phyloP scores from a whole-genome alignment of 2,113 vertebrate species.

The Gambusia holbrooki region DNA sequence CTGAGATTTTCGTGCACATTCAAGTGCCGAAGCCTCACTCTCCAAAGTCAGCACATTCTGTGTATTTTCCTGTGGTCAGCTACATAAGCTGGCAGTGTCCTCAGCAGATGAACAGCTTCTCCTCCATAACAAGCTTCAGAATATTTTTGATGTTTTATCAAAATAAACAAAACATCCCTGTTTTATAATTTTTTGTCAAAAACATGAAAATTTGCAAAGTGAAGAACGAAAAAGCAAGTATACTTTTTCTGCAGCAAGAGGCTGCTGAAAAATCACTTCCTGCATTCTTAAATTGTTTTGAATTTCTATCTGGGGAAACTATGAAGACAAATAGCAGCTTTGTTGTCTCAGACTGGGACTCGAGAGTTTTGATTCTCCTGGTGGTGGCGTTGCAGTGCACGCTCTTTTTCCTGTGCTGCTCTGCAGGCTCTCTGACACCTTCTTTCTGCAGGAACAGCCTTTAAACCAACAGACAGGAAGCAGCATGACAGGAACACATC shows the following conservation, averaged over 20 bases:
- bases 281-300: neutral
- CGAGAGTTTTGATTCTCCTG: neutral
- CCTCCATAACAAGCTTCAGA: neutral
- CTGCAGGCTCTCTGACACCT: conserved; percentile 13
- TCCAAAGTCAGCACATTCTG: too few relatives aligned
- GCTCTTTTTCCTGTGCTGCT: neutral
- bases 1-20: too few relatives aligned
- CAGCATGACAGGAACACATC: neutral
- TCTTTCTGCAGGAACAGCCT: conserved; percentile 7
- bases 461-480: conserved; percentile 48
- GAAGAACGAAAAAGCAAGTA: too few relatives aligned
- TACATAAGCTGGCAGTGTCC: too few relatives aligned
- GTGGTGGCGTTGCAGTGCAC: neutral
- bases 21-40: too few relatives aligned
- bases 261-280: neutral
- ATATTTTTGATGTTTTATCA: too few relatives aligned
- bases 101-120: too few relatives aligned
- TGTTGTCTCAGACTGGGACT: neutral
- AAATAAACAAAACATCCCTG: neutral
- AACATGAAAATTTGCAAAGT: too few relatives aligned
- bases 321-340: neutral
- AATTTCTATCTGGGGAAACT: neutral
- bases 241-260: neutral
- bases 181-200: too few relatives aligned
- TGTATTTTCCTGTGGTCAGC: too few relatives aligned